phyloP scores from a whole-genome alignment of 2,888 invertebrate genomes.

The Perizoma flavofasciatum region DNA sequence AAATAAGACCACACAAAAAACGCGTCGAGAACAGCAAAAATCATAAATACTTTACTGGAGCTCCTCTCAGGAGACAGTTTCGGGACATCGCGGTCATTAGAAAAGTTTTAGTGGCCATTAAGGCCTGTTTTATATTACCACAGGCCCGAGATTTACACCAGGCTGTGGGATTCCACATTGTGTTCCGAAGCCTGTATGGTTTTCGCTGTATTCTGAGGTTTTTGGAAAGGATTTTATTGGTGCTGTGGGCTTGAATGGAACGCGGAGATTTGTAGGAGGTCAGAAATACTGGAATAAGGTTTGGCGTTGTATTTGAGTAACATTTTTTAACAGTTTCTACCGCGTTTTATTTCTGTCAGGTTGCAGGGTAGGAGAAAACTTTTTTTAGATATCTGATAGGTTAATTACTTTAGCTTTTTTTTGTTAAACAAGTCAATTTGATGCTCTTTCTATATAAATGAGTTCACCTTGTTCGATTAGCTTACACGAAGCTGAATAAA shows the following conservation, averaged over 20 bases:
- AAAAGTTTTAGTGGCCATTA: constrained; percentile 77
- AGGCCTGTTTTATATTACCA: constrained; percentile 67
- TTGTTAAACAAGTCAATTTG: no score
- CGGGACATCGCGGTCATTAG: constrained; percentile 70
- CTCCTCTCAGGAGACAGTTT: constrained; percentile 70
- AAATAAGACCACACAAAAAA: constrained; percentile 36
- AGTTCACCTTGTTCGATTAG: no score
- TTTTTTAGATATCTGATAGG: no score
- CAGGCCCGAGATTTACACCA: constrained; percentile 55
- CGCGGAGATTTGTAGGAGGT: constrained; percentile 23
- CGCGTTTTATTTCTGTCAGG: no score
- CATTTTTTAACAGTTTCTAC: no score
- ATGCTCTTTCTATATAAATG: no score
- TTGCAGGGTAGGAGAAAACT: no score
- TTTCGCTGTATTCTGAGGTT: constrained; percentile 18
- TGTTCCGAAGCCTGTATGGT: constrained; percentile 25
- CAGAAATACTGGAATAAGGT: no score
- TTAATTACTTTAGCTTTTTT: no score
- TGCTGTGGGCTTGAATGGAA: constrained; percentile 22
- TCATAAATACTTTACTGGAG: constrained; percentile 61
- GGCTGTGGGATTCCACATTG: constrained; percentile 34
- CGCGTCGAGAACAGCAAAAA: constrained; percentile 38
- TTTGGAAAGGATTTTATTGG: constrained; percentile 26
- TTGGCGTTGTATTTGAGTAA: no score
- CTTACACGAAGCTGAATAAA: no score